A percentile compares a stretch with the other conserved stretches of the same genome.
These are phyloP conservation scores for Hippocampus kuda DNA, from an alignment of 2,797 vertebrate genomes.

Conservation along the genomic window DNA sequence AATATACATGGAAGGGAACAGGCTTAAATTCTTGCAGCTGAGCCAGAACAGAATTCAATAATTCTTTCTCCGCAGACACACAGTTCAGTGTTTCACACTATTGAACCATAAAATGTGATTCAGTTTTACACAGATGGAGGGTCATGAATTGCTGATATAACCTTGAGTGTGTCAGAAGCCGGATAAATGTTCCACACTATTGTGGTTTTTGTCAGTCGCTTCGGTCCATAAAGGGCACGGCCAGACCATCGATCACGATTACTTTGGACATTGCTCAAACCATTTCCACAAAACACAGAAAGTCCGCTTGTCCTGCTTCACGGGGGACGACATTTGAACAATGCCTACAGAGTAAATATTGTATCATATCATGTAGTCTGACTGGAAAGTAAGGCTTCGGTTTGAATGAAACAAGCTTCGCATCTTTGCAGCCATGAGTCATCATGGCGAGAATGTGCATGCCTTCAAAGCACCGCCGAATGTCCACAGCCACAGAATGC, in stretches of 20 bases:
- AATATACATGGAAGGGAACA: not conserved
- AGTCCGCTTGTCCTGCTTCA: not conserved
- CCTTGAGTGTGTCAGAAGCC: constrained; percentile 5
- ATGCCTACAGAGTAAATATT: too few relatives aligned
- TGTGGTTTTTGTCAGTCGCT: constrained; percentile 1
- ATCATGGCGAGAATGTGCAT: not conserved
- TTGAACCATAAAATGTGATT: constrained; percentile 6
- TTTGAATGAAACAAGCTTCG: not conserved
- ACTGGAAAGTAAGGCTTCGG: not conserved
- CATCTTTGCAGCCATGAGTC: not conserved
- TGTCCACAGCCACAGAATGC: not conserved
- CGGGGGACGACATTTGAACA: not conserved
- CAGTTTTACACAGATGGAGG: constrained; percentile 5
- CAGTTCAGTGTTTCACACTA: constrained; percentile 5
- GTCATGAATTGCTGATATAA: constrained; percentile 5
- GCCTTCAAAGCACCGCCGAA: not conserved
- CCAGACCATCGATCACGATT: not conserved
- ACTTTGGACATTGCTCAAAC: constrained; percentile 3
- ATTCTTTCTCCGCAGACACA: not conserved
- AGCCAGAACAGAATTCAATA: not conserved
- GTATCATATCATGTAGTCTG: not conserved
- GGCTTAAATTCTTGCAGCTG: not conserved
- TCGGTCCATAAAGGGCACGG: constrained; percentile 4
- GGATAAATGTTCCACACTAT: constrained; percentile 5
- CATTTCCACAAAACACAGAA: not conserved